phyloP scores from a whole-genome alignment of 2,888 invertebrate genomes.

The Embidobia sp. region DNA sequence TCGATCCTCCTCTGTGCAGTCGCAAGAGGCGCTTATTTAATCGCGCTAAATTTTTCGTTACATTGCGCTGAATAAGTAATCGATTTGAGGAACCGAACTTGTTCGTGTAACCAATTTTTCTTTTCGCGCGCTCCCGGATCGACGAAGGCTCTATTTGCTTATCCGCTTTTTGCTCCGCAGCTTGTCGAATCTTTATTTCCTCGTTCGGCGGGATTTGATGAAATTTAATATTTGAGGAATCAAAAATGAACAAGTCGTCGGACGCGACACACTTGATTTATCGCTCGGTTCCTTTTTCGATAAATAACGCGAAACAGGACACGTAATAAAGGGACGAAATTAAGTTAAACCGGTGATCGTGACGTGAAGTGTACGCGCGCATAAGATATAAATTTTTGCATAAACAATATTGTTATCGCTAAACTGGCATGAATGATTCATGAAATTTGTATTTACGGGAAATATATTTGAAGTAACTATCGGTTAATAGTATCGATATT shows the following conservation, averaged over 20 bases:
- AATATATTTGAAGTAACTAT: slow-evolving; percentile 49
- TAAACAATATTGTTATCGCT: slow-evolving; percentile 35
- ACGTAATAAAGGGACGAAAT: too few species aligned
- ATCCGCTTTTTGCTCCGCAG: too few species aligned
- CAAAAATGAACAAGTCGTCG: not conserved
- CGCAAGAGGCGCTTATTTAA: not conserved
- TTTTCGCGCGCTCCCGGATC: not conserved
- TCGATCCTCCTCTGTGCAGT: too few species aligned
- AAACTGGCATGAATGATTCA: slow-evolving; percentile 41
- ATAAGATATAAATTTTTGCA: slow-evolving; percentile 24
- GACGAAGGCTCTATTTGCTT: slow-evolving; percentile 10
- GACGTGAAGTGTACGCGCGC: too few species aligned
- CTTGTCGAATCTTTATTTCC: not conserved
- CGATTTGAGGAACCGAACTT: not conserved
- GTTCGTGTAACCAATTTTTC: not conserved
- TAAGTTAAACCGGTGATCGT: too few species aligned
- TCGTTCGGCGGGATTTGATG: not conserved
- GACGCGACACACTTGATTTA: too few species aligned
- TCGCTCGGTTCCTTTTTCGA: too few species aligned
- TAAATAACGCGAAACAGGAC: too few species aligned
- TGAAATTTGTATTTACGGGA: slow-evolving; percentile 48
- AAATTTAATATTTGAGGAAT: slow-evolving; percentile 2
- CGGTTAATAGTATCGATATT: slow-evolving; percentile 69
- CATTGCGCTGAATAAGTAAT: not conserved
- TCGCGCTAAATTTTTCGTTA: not conserved